A percentile compares a stretch with the other conserved stretches of the same genome.
Conservation (phyloP, 2,888 invertebrate genomes). For the Habroteleia sp. region DNA sequence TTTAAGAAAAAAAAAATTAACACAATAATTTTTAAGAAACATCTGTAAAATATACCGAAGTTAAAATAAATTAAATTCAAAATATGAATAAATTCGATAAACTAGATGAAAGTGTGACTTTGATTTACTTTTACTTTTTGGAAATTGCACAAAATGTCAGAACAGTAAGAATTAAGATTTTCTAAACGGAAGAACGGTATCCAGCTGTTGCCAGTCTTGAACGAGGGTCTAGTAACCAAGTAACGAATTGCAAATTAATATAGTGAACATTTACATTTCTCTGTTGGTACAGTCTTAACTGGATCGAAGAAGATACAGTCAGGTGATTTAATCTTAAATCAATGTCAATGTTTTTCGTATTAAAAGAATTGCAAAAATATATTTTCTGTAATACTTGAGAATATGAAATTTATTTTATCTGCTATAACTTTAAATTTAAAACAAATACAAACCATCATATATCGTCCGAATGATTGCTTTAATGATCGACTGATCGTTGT, state of each 20-base stretch:
- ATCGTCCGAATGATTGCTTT: too few relatives aligned
- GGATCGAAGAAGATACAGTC: conserved; percentile 36
- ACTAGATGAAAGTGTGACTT: conserved; percentile 24
- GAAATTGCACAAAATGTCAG: conserved; percentile 57
- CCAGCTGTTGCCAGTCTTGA: conserved; percentile 72
- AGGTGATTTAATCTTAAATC: conserved; percentile 23
- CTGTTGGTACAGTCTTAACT: conserved; percentile 42
- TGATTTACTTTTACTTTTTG: conserved; percentile 37
- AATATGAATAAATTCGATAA: conserved; percentile 14
- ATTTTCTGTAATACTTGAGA: too few relatives aligned
- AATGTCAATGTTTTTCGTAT: conserved; percentile 2
- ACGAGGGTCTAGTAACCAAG: conserved; percentile 63
- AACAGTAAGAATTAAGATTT: conserved; percentile 59
- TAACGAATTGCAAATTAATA: conserved; percentile 78
- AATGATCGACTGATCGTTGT: too few relatives aligned
- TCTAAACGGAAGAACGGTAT: conserved; percentile 65
- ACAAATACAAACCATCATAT: too few relatives aligned
- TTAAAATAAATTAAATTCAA: conserved; percentile 19
- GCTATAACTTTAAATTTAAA: too few relatives aligned
- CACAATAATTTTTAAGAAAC: too few relatives aligned
- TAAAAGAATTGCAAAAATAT: too few relatives aligned
- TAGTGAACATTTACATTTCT: conserved; percentile 77
- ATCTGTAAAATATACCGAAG: too few relatives aligned
- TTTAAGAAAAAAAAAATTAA: too few relatives aligned
- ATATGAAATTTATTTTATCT: too few relatives aligned